Percentiles rank a stretch among this genome's conserved stretches.
Conservation (phyloP, 2,113 vertebrate species). For the Chelonoidis abingdonii region DNA sequence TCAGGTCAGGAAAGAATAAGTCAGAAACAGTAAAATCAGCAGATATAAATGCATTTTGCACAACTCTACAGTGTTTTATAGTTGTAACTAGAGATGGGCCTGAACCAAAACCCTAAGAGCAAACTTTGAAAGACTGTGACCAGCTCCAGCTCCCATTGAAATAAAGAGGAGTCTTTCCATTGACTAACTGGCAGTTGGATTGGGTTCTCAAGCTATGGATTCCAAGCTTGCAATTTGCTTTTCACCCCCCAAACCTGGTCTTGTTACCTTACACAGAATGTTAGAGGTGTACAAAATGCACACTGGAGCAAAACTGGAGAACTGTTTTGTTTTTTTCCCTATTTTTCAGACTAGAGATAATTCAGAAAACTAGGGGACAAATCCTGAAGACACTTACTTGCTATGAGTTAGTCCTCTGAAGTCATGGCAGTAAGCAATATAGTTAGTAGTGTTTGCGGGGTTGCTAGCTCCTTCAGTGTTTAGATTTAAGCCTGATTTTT, state of each 20-base stretch:
- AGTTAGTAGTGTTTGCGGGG: neutral
- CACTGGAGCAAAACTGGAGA: neutral
- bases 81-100: neutral
- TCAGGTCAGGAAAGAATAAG: conserved; percentile 5
- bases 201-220: neutral
- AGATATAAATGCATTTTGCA: neutral
- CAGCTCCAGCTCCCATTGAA: conserved; percentile 17
- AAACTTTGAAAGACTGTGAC: neutral
- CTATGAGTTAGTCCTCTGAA: neutral
- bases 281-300: neutral
- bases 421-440: neutral
- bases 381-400: neutral
- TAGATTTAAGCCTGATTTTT: neutral
- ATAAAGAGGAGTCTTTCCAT: neutral
- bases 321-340: accelerated
- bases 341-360: neutral
- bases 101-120: neutral
- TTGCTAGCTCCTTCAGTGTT: neutral
- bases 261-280: neutral
- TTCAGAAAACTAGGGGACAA: neutral
- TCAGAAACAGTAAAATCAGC: neutral
- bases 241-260: neutral
- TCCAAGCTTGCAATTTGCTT: neutral
- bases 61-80: neutral
- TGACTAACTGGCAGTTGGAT: neutral